These are phyloP conservation scores for Malacoctenus gilli DNA, from an alignment of 2,797 vertebrate species.

Conservation along the genomic window DNA sequence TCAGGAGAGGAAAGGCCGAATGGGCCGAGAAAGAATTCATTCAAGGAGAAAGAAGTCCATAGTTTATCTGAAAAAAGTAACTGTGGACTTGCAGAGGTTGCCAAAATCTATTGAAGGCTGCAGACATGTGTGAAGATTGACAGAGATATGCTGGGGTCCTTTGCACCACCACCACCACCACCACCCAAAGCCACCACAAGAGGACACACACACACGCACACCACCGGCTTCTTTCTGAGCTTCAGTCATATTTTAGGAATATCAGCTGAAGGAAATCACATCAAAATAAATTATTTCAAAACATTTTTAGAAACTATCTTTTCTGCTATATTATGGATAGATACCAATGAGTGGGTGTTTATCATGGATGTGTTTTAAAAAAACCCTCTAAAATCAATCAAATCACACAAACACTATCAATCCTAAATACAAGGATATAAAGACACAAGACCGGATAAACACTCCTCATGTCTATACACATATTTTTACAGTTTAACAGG, in stretches of 20 bases:
- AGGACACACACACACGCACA: constrained; percentile 33
- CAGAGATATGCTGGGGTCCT: constrained; percentile 41
- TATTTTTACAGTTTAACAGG: no score
- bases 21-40: constrained; percentile 78
- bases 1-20: constrained; percentile 80
- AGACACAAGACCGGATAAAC: no score
- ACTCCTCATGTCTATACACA: no score
- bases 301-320: no score
- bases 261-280: not conserved
- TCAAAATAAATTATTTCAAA: no score
- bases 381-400: no score
- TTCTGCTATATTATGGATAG: no score
- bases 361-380: no score
- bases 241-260: not conserved
- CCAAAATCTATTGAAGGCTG: constrained; percentile 66
- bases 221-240: not conserved
- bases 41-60: constrained; percentile 77
- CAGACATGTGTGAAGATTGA: constrained; percentile 69
- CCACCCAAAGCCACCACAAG: not conserved
- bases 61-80: constrained; percentile 75
- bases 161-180: not conserved
- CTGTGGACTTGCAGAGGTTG: constrained; percentile 68
- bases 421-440: no score
- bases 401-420: no score
- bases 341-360: no score